Evolutionary conservation across 2,888 invertebrate species (phyloP), one percentile per base, ranked within the genome.

Genomic region (Heterodera filipjevi): DNA sequence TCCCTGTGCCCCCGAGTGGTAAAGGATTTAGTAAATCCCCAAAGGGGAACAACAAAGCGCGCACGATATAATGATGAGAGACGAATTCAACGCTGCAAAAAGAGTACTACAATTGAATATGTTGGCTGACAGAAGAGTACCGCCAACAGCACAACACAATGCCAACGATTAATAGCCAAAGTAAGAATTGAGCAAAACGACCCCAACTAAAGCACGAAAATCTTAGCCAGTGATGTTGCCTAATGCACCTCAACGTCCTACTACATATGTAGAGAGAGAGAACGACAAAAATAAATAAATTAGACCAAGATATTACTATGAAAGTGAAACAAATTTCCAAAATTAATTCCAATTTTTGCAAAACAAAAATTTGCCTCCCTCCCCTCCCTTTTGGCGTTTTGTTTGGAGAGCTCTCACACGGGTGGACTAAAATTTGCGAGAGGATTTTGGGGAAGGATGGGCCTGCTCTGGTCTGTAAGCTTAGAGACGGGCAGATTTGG

Each of bases 401-500:
- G 59, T 59, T 59, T 59, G 59, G 59, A 8, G n/a, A 59, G 59
- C 59, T 59, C 59, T 59, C 59, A 59, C 59, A 59, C 59, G 59
- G 59, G 19, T n/a, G 59, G 27, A 59, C 59, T 6, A 59, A 59
- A 59, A 59, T 30, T 59, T 5, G 49, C 16, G 49, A 49, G 49
- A 49, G 27, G 59, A 59, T 59, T 59, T 59, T 59, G 53, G 53
- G 53, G 12, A 19, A 59, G 59, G 59, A 59, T 59, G 59, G 59
- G 22, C 49, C 49, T 49, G 49, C 39, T 22, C 59, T n/a, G 59
- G 59, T 59, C 59, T 59, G 59, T 27, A 59, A 59, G 59, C 59
- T 59, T 59, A 59, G 59, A 27, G 59, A 59, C 59, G n/a, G 59
- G 59, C 59, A 59, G 59, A 59, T 59, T 59, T 59, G 53, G 53